Evolutionary conservation across 2,113 vertebrate genomes (phyloP), one percentile per base, ranked within the genome.

Genomic region (Helogale parvula): DNA sequence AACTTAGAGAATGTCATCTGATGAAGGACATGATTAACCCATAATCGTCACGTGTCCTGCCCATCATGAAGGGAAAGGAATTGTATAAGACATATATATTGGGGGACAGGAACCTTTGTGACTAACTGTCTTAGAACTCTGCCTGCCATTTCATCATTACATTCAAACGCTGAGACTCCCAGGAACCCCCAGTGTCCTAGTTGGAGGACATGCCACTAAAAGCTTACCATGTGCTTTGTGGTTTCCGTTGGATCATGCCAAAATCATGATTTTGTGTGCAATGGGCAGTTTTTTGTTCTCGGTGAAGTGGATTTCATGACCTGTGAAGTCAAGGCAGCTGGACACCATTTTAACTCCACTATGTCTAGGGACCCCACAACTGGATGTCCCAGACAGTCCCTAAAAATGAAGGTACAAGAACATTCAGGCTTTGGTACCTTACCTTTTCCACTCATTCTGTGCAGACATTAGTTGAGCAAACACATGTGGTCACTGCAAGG

Each of bases 341-440:
- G 47, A 96, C 80, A 52, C 17, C 52, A 50, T 88, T 65, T 96
- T 87, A 84, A 54, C 21, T 94, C 57, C 38, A 71, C 16, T 69
- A 16, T 52, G 12, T 65, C 33, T 69, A 63, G 29, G 23, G 87
- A 69, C 65, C 21, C 14, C 27, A 74, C 81, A 38, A 3, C 3
- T n/a, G 45, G 60, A 45, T 27, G 17, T 79, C 7, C 15, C 5
- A 72, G 29, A 65, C 7, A 50, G 45, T 50, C 45, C 63, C 38
- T 80, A 63, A 68, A 81, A 76, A 35, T 21, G 27, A 27, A 63
- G 5, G 7, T 69, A 33, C 31, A 93, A 47, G 31, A 71, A 68
- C 4, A 92, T 21, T 29, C 25, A 27, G 8, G 17, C 12, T 35
- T 54, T 35, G 41, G 60, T 69, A 60, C 13, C 4, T 38, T n/a